Evolutionary conservation across 2,888 invertebrate genomes (phyloP), one percentile per base, ranked within the genome.

Genomic region (Erebia ligea): DNA sequence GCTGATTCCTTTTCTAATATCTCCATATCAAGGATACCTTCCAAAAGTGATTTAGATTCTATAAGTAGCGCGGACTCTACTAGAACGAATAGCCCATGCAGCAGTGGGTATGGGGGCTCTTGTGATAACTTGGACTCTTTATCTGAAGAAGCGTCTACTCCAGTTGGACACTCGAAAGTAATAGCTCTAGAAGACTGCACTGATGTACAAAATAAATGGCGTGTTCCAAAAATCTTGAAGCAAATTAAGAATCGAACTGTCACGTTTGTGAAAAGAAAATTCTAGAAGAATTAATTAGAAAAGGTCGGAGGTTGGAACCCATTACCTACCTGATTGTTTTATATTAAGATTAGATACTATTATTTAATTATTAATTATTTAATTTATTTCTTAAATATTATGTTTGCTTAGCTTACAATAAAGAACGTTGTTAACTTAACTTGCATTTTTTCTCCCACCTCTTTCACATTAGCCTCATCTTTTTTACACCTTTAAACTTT

Each of bases 1-100:
- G 52, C 78, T 70, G 84, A 86, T 72, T 82, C 85, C 4, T 87
- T 87, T 64, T 76, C 80, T 1, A 78, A 86, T 69, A 86, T 86
- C 67, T 87, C 87, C 1, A 76, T 79, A 15, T 74, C 84, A 4
- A 81, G 80, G 73, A 78, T 81, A 42, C 79, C 80, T 15, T 78
- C 78, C 4, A 64, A 78, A 0, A 73, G 73, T 45, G 80, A 83
- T 45, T 65, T 77, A 40, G 77, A 69, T 34, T 71, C 57, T 13
- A 15, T 17, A 4, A 65, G 45, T 50, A 34, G 19, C 6, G 13
- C 13, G 11, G 62, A 21, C 1, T 62, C 62, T 48, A 15, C 45
- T 0, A 62, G 48, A 15, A 45, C 62, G 2, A 48, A 48, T 62
- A 62, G 62, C 48, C 62, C 62, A 21, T 62, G 62, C 48, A 62